Percentiles rank a stretch among this genome's conserved stretches.
These are phyloP conservation scores for Barbus barbus DNA, from an alignment of 2,113 vertebrate genomes.

Conservation along the genomic window DNA sequence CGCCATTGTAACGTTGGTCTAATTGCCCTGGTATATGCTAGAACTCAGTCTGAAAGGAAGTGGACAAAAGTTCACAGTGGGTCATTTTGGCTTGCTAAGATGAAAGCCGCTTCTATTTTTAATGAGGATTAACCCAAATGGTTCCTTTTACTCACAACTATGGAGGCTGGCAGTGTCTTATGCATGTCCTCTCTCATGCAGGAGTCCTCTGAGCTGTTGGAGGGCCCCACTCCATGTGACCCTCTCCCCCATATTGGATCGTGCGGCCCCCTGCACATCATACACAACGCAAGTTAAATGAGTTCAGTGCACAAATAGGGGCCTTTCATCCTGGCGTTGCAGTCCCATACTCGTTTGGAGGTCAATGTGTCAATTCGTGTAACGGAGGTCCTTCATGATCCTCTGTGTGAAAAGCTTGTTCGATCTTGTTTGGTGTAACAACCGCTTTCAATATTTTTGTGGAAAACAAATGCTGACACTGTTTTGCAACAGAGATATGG, in stretches of 20 bases:
- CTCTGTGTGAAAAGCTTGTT: not conserved
- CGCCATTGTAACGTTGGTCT: conserved; percentile 73
- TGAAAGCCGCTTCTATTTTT: conserved; percentile 77
- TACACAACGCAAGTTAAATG: conserved; percentile 62
- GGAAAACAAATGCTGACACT: not conserved
- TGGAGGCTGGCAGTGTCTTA: conserved; percentile 70
- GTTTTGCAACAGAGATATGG: not conserved
- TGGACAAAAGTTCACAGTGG: conserved; percentile 78
- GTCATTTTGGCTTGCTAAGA: conserved; percentile 74
- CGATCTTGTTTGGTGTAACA: not conserved
- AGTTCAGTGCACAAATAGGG: conserved; percentile 66
- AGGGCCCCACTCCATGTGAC: conserved; percentile 46
- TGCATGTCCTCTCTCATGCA: conserved; percentile 59
- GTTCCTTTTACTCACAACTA: conserved; percentile 72
- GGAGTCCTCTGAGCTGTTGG: conserved; percentile 50
- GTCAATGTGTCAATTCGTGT: conserved; percentile 74
- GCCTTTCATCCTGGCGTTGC: conserved; percentile 61
- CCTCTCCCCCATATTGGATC: conserved; percentile 15
- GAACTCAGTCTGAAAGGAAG: conserved; percentile 72
- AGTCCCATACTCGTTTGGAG: conserved; percentile 67
- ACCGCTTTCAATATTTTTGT: not conserved
- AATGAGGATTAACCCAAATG: conserved; percentile 77
- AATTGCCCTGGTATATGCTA: conserved; percentile 69
- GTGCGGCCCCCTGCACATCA: conserved; percentile 3
- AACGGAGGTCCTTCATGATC: conserved; percentile 42